Evolutionary conservation across 2,888 invertebrate species (phyloP), one percentile per base, ranked within the genome.

Genomic region (Sphaerophoria taeniata): DNA sequence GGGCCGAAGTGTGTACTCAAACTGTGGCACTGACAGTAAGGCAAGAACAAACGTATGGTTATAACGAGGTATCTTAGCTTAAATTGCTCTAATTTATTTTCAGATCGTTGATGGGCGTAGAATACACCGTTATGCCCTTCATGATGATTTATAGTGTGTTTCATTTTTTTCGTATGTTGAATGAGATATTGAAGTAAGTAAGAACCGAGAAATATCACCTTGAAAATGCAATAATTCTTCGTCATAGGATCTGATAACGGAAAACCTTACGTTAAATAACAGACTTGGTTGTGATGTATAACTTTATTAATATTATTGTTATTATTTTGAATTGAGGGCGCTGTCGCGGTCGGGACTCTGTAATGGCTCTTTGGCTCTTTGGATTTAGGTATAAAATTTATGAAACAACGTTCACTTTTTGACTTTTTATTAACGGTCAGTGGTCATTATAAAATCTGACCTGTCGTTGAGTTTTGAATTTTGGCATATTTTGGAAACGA

Each of bases 1-100:
- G 2, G 24, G 2, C 24, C 24, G 2, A 24, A 24, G 24, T 2
- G 1, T 1, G 2, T 24, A 24, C 24, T 24, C 24, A 24, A 24
- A 24, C 2, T 24, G 1, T 24, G 24, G 2, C 24, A 34, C 73
- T 73, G 82, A 78, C 77, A 82, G 69, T 78, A 53, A 78, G 78
- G 72, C 67, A 24, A 24, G 24, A 24, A 2, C 2, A 78, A 78
- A 55, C 71, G 77, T 61, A 69, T 82, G 72, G 72, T 78, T 78
- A 78, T 82, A 72, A 82, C 78, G 69, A 83, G 69, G 63, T 83
- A 72, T 82, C 77, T 76, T 55, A n/a, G n/a, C n/a, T n/a, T n/a
- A 78, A 72, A 83, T 83, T 83, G 78, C 73, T 73, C 78, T 73
- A 78, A 83, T 83, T 83, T 83, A 83, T 83, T 83, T 83, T 83